Evolutionary conservation across 2,113 vertebrate species (phyloP).

Genomic region (Anarrhichthys ocellatus): DNA sequence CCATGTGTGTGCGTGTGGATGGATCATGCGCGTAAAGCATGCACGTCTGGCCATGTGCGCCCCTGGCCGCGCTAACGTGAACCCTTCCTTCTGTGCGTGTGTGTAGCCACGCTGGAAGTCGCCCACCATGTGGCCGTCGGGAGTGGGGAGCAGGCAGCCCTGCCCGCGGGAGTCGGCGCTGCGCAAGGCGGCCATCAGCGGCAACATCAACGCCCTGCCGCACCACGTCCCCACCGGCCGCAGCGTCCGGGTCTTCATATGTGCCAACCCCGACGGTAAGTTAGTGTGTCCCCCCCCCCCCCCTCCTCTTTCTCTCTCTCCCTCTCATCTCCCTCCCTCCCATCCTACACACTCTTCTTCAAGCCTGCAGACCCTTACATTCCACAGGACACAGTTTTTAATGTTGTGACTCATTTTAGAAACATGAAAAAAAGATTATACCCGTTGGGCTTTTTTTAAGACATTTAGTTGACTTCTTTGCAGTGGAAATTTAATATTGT

Average conservation of each 20-base stretch:
- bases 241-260: slow-evolving; percentile 94
- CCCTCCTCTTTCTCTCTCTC: rapidly evolving
- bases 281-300: background rate
- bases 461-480: background rate
- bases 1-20: slow-evolving; percentile 37
- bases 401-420: background rate
- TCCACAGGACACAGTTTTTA: background rate
- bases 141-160: slow-evolving; percentile 87
- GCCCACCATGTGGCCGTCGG: slow-evolving; percentile 92
- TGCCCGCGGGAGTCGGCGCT: slow-evolving; percentile 92
- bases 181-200: slow-evolving; percentile 91
- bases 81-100: slow-evolving; percentile 16
- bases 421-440: background rate
- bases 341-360: background rate
- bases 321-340: background rate
- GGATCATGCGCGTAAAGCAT: background rate
- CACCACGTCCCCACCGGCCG: slow-evolving; percentile 90
- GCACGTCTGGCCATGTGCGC: slow-evolving; percentile 36
- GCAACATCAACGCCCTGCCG: slow-evolving; percentile 91
- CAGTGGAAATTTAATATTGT: background rate
- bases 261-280: slow-evolving; percentile 94
- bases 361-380: background rate
- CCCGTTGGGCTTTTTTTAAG: background rate
- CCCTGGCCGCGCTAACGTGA: slow-evolving; percentile 39
- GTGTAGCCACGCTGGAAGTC: slow-evolving; percentile 83